A percentile compares a stretch with the other conserved stretches of the same genome.
These are phyloP conservation scores for Brienomyrus brachyistius DNA, from an alignment of 2,113 vertebrate species.

Conservation along the genomic window DNA sequence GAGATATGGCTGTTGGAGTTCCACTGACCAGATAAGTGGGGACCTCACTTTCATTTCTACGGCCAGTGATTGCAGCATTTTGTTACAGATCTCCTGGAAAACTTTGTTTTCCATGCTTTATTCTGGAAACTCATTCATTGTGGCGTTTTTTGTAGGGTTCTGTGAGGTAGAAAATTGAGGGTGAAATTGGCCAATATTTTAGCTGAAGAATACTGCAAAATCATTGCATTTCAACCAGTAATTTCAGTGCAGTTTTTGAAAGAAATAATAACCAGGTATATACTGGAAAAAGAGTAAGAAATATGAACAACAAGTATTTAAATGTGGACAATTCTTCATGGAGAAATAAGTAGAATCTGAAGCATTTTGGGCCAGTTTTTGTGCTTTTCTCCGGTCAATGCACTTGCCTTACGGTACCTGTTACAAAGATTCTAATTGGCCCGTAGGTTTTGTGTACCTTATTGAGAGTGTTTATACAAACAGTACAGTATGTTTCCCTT, in stretches of 20 bases:
- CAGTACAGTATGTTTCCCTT: not conserved
- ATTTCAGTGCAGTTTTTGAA: not conserved
- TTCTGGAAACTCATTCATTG: not conserved
- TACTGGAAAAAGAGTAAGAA: not conserved
- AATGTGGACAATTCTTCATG: not conserved
- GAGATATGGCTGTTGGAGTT: not conserved
- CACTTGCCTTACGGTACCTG: not conserved
- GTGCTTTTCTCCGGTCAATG: not conserved
- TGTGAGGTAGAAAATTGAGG: not conserved
- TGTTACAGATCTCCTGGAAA: not conserved
- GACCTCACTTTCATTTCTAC: not conserved
- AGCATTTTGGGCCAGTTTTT: not conserved
- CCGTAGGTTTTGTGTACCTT: not conserved
- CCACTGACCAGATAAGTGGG: not conserved
- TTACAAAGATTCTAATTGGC: not conserved
- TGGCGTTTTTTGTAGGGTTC: not conserved
- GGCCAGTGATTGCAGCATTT: not conserved
- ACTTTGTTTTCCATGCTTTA: not conserved
- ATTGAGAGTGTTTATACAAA: not conserved
- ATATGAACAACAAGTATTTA: not conserved
- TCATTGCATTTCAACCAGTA: not conserved
- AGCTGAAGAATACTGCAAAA: not conserved
- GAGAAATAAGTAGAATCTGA: not conserved
- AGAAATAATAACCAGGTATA: not conserved
- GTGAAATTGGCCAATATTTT: not conserved